Base-by-base conservation (phyloP, 2,888 invertebrate genomes). In the Lissocephala sabroskyi region DNA sequence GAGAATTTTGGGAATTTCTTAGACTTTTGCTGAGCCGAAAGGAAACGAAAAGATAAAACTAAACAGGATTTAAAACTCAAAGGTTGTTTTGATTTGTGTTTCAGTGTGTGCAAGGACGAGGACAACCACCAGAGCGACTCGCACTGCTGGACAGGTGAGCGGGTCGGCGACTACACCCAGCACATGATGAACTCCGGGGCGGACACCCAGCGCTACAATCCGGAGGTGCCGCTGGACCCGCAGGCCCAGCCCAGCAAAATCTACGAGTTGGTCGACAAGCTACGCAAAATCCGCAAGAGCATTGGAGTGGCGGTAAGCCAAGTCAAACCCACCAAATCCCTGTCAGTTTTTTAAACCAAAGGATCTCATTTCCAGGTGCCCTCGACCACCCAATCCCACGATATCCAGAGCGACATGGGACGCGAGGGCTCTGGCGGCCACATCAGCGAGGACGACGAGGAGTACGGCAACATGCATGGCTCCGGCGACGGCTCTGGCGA, bases 361-460 rank as follows among this genome's bases (percentile, higher is more conserved):
- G n/a, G 11, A 35, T 30, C n/a, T 11, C 4, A 33, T 33, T 6
- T 28, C 1, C 19, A 84, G 84, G 60, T 82, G 49, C 83, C 83
- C 7, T 66, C 80, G 1, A 63, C 66, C 13, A 61, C 66, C 35
- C 65, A 79, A 40, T 79, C 79, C 45, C 84, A 83, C 16, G 84
- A 84, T 47, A 82, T 84, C 53, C 85, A 84, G 64, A 81, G 82
- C 53, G 84, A 84, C 57, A 84, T 84, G 85, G 85, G 83, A 32
- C 79, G 78, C 28, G 84, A 84, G 54, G 84, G 84, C 17, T 84
- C 84, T 28, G 71, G 55, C 7, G 82, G 79, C 19, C 77, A 74
- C 26, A 68, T 64, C 49, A 70, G 71, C 57, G 80, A 80, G 39
- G 82, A 83, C 41, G 84, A 84, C 55, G 84, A 84, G 56, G 83